Conservation (phyloP, 2,113 vertebrate species). For the Spermophilus dauricus region DNA sequence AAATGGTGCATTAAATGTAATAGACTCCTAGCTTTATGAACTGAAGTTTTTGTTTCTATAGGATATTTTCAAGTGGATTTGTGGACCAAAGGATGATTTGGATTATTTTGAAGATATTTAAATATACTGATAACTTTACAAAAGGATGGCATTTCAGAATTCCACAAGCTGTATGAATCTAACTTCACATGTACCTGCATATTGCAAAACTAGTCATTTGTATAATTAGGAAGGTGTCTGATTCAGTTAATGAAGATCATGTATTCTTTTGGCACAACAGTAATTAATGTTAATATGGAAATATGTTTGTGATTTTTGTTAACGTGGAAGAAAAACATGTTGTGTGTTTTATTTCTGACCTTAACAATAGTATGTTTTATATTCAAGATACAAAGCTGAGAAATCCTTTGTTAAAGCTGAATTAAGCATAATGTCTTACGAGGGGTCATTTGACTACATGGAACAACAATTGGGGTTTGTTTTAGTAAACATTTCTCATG, state of each 20-base stretch:
- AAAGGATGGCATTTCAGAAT: conserved; percentile 10
- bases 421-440: conserved; percentile 60
- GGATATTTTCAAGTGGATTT: conserved; percentile 24
- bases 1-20: conserved; percentile 32
- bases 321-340: neutral
- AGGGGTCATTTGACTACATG: neutral
- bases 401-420: conserved; percentile 61
- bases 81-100: conserved; percentile 18
- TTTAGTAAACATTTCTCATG: conserved; percentile 53
- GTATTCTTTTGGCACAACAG: neutral
- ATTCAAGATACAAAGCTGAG: conserved; percentile 11
- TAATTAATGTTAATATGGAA: conserved; percentile 52
- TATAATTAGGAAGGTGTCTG: conserved; percentile 19
- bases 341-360: conserved; percentile 40
- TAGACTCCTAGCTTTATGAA: neutral
- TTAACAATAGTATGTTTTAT: conserved; percentile 27
- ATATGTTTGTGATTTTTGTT: neutral
- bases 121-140: neutral
- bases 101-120: conserved; percentile 45
- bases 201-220: conserved; percentile 40
- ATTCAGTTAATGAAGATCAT: conserved; percentile 8
- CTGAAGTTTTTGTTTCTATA: conserved; percentile 28
- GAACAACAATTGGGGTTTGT: neutral
- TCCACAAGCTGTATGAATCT: conserved; percentile 11
- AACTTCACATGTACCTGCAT: neutral